Percentiles rank a stretch among this genome's conserved stretches.
Conservation (phyloP, 2,888 invertebrate genomes). For the Geotrupes spiniger region DNA sequence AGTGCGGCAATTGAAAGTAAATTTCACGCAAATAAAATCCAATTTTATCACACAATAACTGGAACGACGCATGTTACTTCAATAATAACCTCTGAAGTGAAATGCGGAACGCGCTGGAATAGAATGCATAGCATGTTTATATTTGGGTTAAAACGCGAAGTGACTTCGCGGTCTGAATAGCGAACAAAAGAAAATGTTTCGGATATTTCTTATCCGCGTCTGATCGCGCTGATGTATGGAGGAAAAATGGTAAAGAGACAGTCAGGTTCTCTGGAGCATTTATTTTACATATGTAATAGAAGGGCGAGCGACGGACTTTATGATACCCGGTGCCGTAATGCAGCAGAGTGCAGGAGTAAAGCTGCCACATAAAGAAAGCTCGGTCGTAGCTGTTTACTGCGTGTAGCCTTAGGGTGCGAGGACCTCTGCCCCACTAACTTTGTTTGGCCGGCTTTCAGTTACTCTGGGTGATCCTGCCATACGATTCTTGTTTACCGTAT, state of each 20-base stretch:
- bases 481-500: conserved; percentile 11
- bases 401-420: conserved; percentile 7
- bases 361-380: conserved; percentile 18
- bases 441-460: conserved; percentile 17
- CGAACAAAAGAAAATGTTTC: conserved; percentile 2
- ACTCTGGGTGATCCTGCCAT: conserved; percentile 14
- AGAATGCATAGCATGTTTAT: neutral
- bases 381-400: conserved; percentile 14
- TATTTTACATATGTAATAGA: conserved; percentile 14
- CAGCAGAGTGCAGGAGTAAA: conserved; percentile 15
- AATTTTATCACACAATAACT: too few species aligned
- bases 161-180: neutral
- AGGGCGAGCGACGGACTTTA: conserved; percentile 12
- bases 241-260: conserved; percentile 6
- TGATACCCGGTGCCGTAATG: conserved; percentile 11
- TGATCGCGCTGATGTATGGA: conserved; percentile 7
- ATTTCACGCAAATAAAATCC: too few species aligned
- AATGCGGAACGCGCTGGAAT: too few species aligned
- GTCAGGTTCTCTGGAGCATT: conserved; percentile 8
- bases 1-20: too few species aligned
- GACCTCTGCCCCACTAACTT: conserved; percentile 16
- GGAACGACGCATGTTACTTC: too few species aligned
- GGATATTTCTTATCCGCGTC: neutral
- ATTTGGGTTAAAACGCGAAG: neutral
- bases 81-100: too few species aligned